phyloP scores from a whole-genome alignment of 1,140 invertebrate genomes.

The Grapholita molesta region DNA sequence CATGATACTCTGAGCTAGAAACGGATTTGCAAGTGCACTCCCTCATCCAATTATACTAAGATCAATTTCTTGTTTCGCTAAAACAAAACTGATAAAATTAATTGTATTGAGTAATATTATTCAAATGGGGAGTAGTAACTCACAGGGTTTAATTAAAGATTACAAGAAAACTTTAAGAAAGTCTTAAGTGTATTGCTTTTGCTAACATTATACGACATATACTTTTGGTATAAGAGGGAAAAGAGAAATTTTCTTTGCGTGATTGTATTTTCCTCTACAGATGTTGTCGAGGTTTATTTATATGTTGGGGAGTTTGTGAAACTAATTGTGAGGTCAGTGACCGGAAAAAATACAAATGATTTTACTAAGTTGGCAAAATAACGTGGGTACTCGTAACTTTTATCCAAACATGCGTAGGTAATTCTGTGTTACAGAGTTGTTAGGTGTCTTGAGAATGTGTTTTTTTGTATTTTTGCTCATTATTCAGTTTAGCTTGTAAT shows the following conservation, averaged over 20 bases:
- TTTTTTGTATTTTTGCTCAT: too few species aligned
- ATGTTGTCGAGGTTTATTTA: not conserved
- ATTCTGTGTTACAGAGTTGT: not conserved
- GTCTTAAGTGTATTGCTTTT: not conserved
- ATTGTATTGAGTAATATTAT: conserved; percentile 9
- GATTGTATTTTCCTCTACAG: not conserved
- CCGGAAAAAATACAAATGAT: not conserved
- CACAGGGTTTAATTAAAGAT: conserved; percentile 2
- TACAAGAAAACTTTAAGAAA: not conserved
- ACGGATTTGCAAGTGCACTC: too few species aligned
- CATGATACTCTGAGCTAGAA: too few species aligned
- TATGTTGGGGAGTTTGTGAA: not conserved
- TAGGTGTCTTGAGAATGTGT: not conserved
- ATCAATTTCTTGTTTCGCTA: not conserved
- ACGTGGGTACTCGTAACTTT: too few species aligned
- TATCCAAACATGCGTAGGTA: not conserved
- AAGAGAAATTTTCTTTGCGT: not conserved
- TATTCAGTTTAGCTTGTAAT: too few species aligned
- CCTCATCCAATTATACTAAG: not conserved
- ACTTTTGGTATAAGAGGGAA: not conserved
- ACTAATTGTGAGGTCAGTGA: not conserved
- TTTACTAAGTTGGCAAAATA: not conserved
- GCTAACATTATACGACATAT: not conserved
- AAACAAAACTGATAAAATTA: conserved; percentile 14
- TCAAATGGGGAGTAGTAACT: conserved; percentile 7